Evolutionary conservation across 2,888 invertebrate species (phyloP).

Genomic region (Synanthedon andrenaeformis): DNA sequence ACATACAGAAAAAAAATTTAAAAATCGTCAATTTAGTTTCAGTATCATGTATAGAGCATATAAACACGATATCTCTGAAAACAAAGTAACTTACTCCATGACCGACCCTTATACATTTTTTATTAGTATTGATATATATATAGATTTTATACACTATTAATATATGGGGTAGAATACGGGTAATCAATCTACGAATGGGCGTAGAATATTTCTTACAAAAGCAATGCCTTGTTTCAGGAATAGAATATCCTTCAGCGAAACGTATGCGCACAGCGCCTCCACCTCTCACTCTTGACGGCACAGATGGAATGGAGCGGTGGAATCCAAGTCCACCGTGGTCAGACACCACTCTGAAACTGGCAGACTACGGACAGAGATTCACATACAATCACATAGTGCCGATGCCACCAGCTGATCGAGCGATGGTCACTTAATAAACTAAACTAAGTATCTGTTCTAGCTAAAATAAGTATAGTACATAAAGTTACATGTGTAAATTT

Average conservation of each 20-base stretch:
- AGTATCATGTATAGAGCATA: too few species aligned
- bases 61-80: too few species aligned
- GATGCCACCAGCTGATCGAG: constrained; percentile 75
- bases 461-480: not conserved
- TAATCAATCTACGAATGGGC: too few species aligned
- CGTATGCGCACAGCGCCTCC: constrained; percentile 45
- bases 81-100: too few species aligned
- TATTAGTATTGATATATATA: too few species aligned
- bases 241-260: constrained; percentile 52
- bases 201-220: too few species aligned
- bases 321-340: constrained; percentile 90
- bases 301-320: constrained; percentile 86
- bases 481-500: not conserved
- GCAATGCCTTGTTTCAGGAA: constrained; percentile 17
- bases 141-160: too few species aligned
- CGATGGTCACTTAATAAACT: constrained; percentile 49
- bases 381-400: constrained; percentile 82
- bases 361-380: constrained; percentile 83
- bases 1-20: too few species aligned
- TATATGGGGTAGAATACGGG: too few species aligned
- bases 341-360: constrained; percentile 83
- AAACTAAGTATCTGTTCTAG: too few species aligned
- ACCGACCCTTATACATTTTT: too few species aligned
- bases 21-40: too few species aligned
- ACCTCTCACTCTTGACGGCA: constrained; percentile 47